These are phyloP conservation scores for Aplochiton taeniatus DNA, from an alignment of 2,797 vertebrate genomes.

Conservation along the genomic window DNA sequence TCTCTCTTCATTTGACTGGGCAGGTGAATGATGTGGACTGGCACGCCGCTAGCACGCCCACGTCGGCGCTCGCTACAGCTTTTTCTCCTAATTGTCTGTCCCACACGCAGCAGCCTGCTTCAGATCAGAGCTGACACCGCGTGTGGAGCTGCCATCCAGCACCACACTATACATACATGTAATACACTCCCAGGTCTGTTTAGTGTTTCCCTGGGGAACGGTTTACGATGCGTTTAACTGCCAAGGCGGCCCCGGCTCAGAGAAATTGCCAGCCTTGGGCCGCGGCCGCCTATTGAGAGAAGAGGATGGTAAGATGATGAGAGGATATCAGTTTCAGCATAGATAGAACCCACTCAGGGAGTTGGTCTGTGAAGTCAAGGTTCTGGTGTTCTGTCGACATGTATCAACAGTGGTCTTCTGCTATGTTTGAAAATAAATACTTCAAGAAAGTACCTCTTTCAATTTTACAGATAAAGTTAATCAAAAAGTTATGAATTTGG, in stretches of 20 bases:
- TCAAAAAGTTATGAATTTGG: no score
- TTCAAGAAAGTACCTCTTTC: no score
- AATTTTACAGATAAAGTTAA: no score
- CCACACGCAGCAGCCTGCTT: constrained; percentile 79
- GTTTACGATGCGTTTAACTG: constrained; percentile 60
- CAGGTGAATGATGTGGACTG: constrained; percentile 87
- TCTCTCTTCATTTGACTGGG: constrained; percentile 80
- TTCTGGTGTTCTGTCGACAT: not conserved
- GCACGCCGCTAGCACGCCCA: constrained; percentile 78
- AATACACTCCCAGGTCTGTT: constrained; percentile 54
- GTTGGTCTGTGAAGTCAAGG: constrained; percentile 22
- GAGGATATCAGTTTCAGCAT: constrained; percentile 41
- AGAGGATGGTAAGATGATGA: constrained; percentile 45
- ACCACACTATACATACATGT: constrained; percentile 31
- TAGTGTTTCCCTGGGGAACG: constrained; percentile 56
- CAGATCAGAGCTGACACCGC: constrained; percentile 84
- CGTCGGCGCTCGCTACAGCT: constrained; percentile 76
- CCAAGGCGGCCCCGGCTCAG: constrained; percentile 49
- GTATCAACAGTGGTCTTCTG: not conserved
- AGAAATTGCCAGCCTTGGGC: constrained; percentile 33
- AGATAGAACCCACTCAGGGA: constrained; percentile 30
- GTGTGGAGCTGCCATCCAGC: constrained; percentile 42
- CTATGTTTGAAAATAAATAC: no score
- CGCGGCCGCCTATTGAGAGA: constrained; percentile 47
- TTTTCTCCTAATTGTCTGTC: constrained; percentile 83